A percentile compares a stretch with the other conserved stretches of the same genome.
These are phyloP conservation scores for Sparidentex hasta DNA, from an alignment of 2,797 vertebrate genomes.

Conservation along the genomic window DNA sequence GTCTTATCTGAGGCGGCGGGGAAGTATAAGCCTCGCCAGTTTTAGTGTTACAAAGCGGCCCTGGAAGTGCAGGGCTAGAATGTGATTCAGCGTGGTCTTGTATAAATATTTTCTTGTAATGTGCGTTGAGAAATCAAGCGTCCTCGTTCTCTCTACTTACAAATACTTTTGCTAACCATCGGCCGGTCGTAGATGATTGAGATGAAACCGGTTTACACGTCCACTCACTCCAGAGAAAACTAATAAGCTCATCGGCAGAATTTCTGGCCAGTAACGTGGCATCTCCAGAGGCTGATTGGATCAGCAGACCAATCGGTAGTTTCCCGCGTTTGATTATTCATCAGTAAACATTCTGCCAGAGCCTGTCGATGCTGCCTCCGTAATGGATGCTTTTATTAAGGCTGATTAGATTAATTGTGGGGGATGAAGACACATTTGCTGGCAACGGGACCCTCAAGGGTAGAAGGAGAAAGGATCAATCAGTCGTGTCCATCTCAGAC, in stretches of 20 bases:
- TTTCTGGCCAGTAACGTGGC: slow-evolving; percentile 31
- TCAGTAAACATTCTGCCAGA: slow-evolving; percentile 53
- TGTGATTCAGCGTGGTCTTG: slow-evolving; percentile 12
- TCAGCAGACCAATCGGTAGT: slow-evolving; percentile 48
- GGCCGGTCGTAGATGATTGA: slow-evolving; percentile 7
- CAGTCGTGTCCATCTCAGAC: slow-evolving; percentile 49
- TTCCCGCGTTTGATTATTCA: slow-evolving; percentile 61
- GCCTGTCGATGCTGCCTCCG: slow-evolving; percentile 36
- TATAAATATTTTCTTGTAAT: background rate
- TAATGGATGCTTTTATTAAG: slow-evolving; percentile 72
- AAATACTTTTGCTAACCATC: background rate
- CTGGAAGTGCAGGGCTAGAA: background rate
- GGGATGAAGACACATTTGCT: slow-evolving; percentile 58
- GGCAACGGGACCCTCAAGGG: slow-evolving; percentile 43
- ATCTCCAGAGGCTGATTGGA: slow-evolving; percentile 43
- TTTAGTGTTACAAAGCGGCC: slow-evolving; percentile 2
- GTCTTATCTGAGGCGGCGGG: slow-evolving; percentile 8
- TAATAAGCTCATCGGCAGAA: slow-evolving; percentile 18
- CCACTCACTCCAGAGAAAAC: slow-evolving; percentile 30
- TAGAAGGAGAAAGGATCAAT: slow-evolving; percentile 50
- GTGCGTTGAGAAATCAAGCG: background rate
- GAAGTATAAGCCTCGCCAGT: slow-evolving; percentile 1
- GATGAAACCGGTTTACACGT: slow-evolving; percentile 24
- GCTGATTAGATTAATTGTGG: slow-evolving; percentile 66
- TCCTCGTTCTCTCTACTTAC: background rate